phyloP scores from a whole-genome alignment of 1,140 invertebrate genomes.

The Pseudomyrmex gracilis region DNA sequence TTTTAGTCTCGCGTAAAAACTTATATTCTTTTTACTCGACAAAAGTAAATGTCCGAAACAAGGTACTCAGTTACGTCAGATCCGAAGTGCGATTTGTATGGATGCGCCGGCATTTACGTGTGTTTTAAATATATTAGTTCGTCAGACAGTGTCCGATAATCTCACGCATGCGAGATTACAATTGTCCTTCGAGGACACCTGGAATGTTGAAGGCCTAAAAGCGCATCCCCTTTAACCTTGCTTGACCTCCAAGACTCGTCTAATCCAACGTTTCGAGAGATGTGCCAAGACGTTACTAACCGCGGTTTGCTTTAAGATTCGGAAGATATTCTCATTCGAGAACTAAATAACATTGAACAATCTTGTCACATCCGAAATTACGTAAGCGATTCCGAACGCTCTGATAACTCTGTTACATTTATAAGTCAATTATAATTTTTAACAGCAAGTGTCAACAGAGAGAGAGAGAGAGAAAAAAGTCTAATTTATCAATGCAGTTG shows the following conservation, averaged over 20 bases:
- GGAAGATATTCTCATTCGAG: too few species aligned
- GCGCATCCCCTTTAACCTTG: conserved; percentile 49
- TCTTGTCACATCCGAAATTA: conserved; percentile 9
- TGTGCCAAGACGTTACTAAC: conserved; percentile 29
- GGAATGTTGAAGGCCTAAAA: neutral
- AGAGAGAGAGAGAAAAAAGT: neutral
- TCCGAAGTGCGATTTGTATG: neutral
- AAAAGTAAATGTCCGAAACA: too few species aligned
- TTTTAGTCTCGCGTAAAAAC: too few species aligned
- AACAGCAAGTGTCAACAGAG: neutral
- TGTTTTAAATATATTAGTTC: conserved; percentile 8
- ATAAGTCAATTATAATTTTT: neutral
- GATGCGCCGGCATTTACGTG: neutral
- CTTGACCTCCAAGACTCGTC: conserved; percentile 34
- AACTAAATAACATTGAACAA: conserved; percentile 15
- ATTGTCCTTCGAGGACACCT: neutral
- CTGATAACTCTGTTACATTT: conserved; percentile 5
- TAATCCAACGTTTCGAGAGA: neutral
- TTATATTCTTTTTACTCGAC: too few species aligned
- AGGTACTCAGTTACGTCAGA: neutral
- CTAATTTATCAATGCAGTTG: neutral
- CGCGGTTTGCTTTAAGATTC: neutral
- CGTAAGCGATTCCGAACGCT: neutral
- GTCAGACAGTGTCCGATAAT: conserved; percentile 25
- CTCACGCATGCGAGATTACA: conserved; percentile 12